Conservation (phyloP, 2,113 vertebrate species). For the Zosterops borbonicus region DNA sequence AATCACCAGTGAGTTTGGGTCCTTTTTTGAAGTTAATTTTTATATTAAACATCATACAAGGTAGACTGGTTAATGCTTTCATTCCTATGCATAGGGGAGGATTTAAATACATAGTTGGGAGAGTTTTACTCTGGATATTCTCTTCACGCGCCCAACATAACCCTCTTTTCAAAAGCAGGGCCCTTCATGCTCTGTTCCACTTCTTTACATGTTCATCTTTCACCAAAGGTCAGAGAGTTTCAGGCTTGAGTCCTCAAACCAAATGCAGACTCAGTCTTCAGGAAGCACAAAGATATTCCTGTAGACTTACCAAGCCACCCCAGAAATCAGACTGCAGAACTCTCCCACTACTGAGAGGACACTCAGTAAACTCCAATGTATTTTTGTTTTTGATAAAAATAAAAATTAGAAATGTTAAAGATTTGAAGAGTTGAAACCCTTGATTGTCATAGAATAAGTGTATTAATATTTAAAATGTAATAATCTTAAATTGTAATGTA, state of each 20-base stretch:
- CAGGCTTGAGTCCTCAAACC: neutral
- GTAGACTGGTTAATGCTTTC: neutral
- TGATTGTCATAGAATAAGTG: no score
- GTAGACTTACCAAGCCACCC: neutral
- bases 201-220: neutral
- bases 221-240: neutral
- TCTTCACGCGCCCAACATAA: neutral
- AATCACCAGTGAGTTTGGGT: neutral
- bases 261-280: neutral
- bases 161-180: neutral
- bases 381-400: neutral
- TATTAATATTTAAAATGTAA: no score
- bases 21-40: neutral
- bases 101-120: fast-evolving
- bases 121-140: neutral
- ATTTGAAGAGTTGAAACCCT: no score
- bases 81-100: neutral
- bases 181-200: neutral
- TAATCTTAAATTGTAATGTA: no score
- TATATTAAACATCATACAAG: neutral
- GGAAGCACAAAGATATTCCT: neutral
- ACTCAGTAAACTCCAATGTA: neutral
- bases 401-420: no score
- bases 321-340: neutral
- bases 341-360: neutral